Conservation (phyloP, 2,888 invertebrate species). For the Trachelus troglodyta region DNA sequence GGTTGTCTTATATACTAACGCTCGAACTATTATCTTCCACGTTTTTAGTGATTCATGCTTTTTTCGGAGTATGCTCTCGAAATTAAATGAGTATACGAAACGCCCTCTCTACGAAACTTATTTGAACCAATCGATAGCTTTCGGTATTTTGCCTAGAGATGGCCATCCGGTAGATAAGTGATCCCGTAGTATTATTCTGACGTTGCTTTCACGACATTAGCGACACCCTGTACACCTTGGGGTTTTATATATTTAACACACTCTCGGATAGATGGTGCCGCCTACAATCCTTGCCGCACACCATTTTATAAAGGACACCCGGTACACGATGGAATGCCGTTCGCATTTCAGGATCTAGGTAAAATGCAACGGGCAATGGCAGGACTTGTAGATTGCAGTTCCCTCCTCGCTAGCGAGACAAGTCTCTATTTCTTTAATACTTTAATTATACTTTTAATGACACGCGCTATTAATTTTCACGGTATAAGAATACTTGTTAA, state of each 20-base stretch:
- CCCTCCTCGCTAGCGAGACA: neutral
- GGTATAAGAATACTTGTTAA: neutral
- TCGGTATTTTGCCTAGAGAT: neutral
- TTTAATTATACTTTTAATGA: neutral
- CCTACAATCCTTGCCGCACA: neutral
- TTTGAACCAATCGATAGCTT: neutral
- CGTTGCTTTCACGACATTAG: neutral
- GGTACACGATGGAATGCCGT: constrained; percentile 40
- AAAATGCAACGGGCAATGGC: constrained; percentile 23
- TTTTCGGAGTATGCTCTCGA: neutral
- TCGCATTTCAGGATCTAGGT: constrained; percentile 30
- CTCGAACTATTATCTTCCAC: constrained; percentile 16
- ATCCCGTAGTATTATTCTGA: neutral
- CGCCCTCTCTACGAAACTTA: neutral
- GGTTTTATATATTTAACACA: neutral
- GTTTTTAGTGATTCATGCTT: neutral
- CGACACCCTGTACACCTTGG: constrained; percentile 1
- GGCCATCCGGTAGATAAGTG: neutral
- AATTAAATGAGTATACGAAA: neutral
- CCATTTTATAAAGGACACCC: neutral
- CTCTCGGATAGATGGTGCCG: neutral
- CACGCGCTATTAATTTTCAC: neutral
- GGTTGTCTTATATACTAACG: constrained; percentile 44
- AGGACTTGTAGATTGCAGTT: constrained; percentile 10
- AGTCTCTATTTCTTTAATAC: neutral